Conservation (phyloP, 2,888 invertebrate genomes). For the Leptothorax acervorum region DNA sequence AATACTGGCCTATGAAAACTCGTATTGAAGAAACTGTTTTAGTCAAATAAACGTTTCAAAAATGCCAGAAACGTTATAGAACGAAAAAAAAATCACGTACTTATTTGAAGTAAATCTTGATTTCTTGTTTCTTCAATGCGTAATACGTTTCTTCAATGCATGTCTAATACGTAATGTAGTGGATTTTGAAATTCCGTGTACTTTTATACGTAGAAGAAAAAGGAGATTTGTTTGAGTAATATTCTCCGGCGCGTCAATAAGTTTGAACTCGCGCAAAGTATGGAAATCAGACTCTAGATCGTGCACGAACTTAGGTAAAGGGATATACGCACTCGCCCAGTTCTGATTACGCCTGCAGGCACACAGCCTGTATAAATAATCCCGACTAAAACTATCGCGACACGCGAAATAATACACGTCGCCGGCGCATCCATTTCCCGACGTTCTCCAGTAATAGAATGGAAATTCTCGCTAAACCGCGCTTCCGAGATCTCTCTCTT, state of each 20-base stretch:
- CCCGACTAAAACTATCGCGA: slow-evolving; percentile 31
- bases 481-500: slow-evolving; percentile 37
- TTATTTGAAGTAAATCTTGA: neutral
- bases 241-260: neutral
- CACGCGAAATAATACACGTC: slow-evolving; percentile 31
- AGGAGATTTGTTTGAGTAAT: neutral
- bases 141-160: neutral
- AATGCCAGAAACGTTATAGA: neutral
- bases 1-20: too few species aligned
- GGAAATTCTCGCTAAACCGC: slow-evolving; percentile 40
- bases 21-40: neutral
- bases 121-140: neutral
- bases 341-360: slow-evolving; percentile 3
- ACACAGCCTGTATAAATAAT: slow-evolving; percentile 18
- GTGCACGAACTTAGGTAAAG: neutral
- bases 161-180: too few species aligned
- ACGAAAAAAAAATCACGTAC: neutral
- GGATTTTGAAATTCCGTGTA: neutral
- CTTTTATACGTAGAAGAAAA: neutral
- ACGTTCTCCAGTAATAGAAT: slow-evolving; percentile 50
- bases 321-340: neutral
- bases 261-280: neutral
- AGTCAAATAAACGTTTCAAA: neutral
- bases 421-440: slow-evolving; percentile 24
- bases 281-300: neutral